Base-by-base conservation (phyloP, 1,140 invertebrate genomes). In the Pseudomyrmex flavicornis region DNA sequence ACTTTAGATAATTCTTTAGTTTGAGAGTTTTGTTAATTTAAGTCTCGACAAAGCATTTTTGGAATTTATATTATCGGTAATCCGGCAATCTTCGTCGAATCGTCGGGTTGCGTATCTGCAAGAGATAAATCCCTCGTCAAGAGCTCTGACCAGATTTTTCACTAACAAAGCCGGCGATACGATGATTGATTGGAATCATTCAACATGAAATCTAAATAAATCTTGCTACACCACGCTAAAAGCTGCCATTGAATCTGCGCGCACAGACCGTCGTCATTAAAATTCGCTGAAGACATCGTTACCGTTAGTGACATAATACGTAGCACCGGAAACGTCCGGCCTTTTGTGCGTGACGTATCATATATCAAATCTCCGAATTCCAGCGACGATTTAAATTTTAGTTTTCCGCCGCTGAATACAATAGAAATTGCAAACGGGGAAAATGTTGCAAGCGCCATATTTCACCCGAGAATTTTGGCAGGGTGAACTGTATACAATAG, bases 151-250 rank as follows among this genome's bases (percentile, higher is more conserved):
- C 66, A 5, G 35, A 59, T 72, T 70, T 80, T 80, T 70, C 54
- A 61, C 66, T 80, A 66, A 80, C 76, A 72, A 61, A 59, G 48
- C 48, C 13, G 59, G 20, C 58, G 63, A 79, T 69, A 83, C 13
- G 62, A 59, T 70, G 74, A 77, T 79, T 80, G 52, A 82, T 82
- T 66, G 48, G 35, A 15, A 17, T 54, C 50, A 66, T 82, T 44
- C 70, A 20, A 62, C 17, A 13, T 72, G 52, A 80, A 80, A 80
- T 72, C 26, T 54, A 17, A 52, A 82, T 82, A 82, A 82, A 82
- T 82, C 12, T 4, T 52, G 50, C 26, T 20, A 4, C 58, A 17
- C 13, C 22, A 52, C 35, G 70, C 26, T 46, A 56, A 17, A 12
- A 69, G 13, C 58, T 17, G 22, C 50, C 35, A 5, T 13, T 13